Base-by-base conservation (phyloP, 2,797 vertebrate species). In the Lagocephalus sceleratus region DNA sequence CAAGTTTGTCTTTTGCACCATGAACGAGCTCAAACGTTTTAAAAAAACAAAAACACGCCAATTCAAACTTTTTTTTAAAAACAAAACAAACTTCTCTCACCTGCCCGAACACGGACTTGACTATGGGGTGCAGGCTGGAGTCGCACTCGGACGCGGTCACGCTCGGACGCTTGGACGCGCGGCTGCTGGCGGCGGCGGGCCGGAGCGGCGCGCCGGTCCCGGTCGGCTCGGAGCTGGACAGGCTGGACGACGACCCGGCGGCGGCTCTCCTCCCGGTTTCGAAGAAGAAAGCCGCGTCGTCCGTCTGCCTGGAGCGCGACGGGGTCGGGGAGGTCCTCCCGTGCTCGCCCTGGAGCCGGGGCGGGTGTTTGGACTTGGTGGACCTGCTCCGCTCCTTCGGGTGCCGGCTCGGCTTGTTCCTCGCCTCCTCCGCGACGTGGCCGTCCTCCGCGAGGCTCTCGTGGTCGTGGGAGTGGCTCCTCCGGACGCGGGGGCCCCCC, bases 41-140 rank as follows among this genome's bases (percentile, higher is more conserved):
- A n/a, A n/a, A n/a, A n/a, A n/a, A n/a, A n/a, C n/a, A n/a, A n/a
- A n/a, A n/a, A n/a, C n/a, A n/a, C n/a, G n/a, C n/a, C n/a, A 25
- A 5, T 25, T 4, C 23, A 14, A 35, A 35, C 32, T 35, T 35
- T 35, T 35, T 2, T n/a, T n/a, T n/a, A n/a, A n/a, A n/a, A n/a
- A n/a, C n/a, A n/a, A n/a, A n/a, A n/a, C 3, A 35, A 35, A 35
- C 32, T 35, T 35, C 43, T 25, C 81, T 73, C 76, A 89, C 87
- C 82, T 89, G 87, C 9, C 87, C 87, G 63, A 85, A 98, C 58
- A 95, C 95, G 20, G 95, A 95, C 88, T 93, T 95, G 57, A 98
- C 93, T 55, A 97, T 95, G 57, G 96, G 96, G 79, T 90, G 94
- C 49, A 97, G 91, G 66, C 63, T 92, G 63, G 89, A 91, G 79